phyloP scores from a whole-genome alignment of 1,140 invertebrate genomes.

The Aphis gossypii region DNA sequence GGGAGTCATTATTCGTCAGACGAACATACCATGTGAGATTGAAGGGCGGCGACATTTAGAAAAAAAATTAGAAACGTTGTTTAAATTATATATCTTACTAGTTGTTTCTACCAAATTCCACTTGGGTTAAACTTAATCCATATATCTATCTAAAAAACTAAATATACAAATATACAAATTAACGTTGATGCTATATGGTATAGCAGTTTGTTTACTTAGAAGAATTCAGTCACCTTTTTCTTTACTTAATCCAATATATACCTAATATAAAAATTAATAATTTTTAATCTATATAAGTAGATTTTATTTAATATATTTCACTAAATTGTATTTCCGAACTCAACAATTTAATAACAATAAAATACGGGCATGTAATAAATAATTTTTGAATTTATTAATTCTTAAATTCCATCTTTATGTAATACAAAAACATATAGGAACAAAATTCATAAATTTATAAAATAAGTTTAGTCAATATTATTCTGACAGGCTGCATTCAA shows the following conservation, averaged over 20 bases:
- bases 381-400: too few species aligned
- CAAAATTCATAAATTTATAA: too few species aligned
- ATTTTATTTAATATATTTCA: neutral
- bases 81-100: neutral
- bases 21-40: neutral
- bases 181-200: too few species aligned
- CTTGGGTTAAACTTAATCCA: neutral
- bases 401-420: too few species aligned
- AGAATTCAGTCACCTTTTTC: neutral
- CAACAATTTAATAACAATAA: neutral
- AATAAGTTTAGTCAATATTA: too few species aligned
- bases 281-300: neutral
- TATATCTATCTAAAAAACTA: neutral
- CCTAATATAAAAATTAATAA: neutral
- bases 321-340: neutral
- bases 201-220: neutral
- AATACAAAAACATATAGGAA: too few species aligned
- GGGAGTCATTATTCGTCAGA: conserved; percentile 27
- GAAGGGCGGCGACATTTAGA: neutral
- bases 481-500: too few species aligned
- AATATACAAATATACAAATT: neutral
- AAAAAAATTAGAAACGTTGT: neutral
- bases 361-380: neutral
- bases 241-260: neutral
- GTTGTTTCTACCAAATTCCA: neutral